Base-by-base conservation (phyloP, 1,140 invertebrate genomes). In the Chrysomallon squamiferum region DNA sequence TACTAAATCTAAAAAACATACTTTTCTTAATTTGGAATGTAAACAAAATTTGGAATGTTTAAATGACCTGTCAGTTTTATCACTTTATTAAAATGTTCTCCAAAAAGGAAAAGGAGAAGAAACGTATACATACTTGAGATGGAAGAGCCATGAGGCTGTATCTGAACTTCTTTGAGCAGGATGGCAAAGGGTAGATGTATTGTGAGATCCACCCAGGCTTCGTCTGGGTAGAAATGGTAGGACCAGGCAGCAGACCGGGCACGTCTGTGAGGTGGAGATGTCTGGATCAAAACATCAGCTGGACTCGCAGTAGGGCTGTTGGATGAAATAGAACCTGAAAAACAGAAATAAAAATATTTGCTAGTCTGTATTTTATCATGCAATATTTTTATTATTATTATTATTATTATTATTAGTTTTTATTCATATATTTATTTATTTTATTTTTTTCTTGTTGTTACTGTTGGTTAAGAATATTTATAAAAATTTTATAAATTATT, bases 141-240 rank as follows among this genome's bases (percentile, higher is more conserved):
- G 38, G 92, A 92, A 11, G 92, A 91, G 50, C 92, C 89, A 83
- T 97, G 94, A 7, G 94, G 94, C 78, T 94, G 91, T 41, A 96
- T 86, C 73, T 95, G 93, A 11, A 97, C 91, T 87, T 96, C 93
- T 77, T 87, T 91, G n/a, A 96, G 84, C 56, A 95, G 86, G 74
- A 95, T 90, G n/a, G 94, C 93, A 81, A 93, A 95, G 1, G 94
- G 94, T 71, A 96, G 84, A n/a, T 90, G 91, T 25, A 96, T 89
- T 6, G 91, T 93, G 6, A 96, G 87, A 81, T 95, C 93, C 0
- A 95, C 91, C 86, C 92, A 93, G 11, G 90, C 90, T 85, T 96
- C 94, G 73, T 95, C 93, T 0, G 93, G 93, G 84, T 94, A 95
- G 86, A 95, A 97, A 84, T 96, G 93, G 84, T 96, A 95, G 35